Evolutionary conservation across 2,888 invertebrate genomes (phyloP), one percentile per base, ranked within the genome.

Genomic region (Eretmocerus hayati): DNA sequence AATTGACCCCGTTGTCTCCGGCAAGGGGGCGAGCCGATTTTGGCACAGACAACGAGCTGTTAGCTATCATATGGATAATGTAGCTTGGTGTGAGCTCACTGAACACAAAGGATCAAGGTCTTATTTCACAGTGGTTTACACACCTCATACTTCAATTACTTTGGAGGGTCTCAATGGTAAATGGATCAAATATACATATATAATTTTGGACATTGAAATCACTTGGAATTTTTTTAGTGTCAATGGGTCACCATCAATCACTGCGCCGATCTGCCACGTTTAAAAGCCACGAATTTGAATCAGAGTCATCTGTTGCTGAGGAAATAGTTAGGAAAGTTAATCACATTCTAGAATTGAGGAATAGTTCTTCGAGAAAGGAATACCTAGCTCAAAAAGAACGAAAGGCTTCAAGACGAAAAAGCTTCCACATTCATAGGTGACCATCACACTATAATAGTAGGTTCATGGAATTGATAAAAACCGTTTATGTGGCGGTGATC

Each of bases 261-360:
- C 62, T 72, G 20, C 72, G 74, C 52, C 68, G 74, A 60, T 75
- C 75, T 2, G 72, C 77, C 5, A 81, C 82, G 43, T 92, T 88
- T 71, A 91, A 91, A 67, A 83, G 85, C 64, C 89, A 90, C 61
- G 90, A 90, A 65, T 93, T 94, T 65, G 93, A 93, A 72, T 81
- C 87, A 3, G 89, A 90, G 55, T 77, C 80, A 39, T 76, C 77
- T 4, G 80, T 79, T 2, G 90, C 89, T 1, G 81, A 82, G 56
- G 89, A 90, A 70, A 91, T 94, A 40, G 86, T 90, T 1, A 83
- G 85, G 56, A 92, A 93, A 75, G 80, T 94, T 11, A 89, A 87
- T 71, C 83, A 88, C 51, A 92, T 93, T 54, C 72, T 94, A 52
- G 88, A 91, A 63, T 75, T 92, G 59, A 78, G 86, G 56, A 84